These are phyloP conservation scores for Ploceus nigricollis DNA, from an alignment of 2,113 vertebrate genomes.

Conservation along the genomic window DNA sequence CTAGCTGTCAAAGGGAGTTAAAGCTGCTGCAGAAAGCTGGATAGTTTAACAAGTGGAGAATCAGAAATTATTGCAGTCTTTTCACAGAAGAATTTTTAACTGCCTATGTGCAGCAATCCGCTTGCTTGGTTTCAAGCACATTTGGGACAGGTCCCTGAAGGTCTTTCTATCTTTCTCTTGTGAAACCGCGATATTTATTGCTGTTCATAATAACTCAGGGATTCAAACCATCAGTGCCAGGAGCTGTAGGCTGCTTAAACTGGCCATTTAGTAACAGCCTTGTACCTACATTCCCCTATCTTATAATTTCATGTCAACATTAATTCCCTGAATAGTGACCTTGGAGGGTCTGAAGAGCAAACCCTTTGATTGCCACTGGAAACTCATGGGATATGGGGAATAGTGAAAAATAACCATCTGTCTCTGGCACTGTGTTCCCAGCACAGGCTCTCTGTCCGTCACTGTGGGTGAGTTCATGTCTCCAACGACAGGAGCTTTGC, in stretches of 20 bases:
- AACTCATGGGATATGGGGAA: neutral
- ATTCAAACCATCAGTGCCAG: neutral
- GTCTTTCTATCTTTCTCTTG: neutral
- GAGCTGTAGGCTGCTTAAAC: neutral
- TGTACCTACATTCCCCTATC: neutral
- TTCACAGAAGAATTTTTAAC: neutral
- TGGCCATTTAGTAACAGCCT: neutral
- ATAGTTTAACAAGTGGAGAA: neutral
- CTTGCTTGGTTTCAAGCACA: neutral
- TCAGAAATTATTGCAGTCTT: neutral
- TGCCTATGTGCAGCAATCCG: neutral
- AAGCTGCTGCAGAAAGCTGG: neutral
- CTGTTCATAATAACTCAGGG: neutral
- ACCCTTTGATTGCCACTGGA: neutral
- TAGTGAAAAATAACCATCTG: neutral
- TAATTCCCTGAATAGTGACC: neutral
- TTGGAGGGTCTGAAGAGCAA: neutral
- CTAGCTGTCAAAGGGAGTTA: neutral
- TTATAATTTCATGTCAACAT: slow-evolving; percentile 11
- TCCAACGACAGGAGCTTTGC: neutral
- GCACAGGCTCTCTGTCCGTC: neutral
- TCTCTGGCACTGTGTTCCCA: neutral
- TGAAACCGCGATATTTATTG: neutral
- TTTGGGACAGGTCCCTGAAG: neutral
- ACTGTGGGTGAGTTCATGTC: neutral